Conservation (phyloP, 2,888 invertebrate species). For the Zaprionus obscuricornis region DNA sequence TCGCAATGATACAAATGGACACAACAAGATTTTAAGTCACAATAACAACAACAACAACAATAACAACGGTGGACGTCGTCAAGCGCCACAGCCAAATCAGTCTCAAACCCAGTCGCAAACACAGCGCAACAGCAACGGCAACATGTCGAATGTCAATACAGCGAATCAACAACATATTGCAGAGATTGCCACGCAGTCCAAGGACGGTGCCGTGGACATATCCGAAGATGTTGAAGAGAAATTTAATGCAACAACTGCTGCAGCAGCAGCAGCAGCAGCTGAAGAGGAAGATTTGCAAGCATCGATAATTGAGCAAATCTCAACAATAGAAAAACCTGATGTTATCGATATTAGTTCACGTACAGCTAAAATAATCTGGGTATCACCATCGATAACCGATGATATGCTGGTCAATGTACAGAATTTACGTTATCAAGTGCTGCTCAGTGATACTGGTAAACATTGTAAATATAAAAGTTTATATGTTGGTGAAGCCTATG, state of each 20-base stretch:
- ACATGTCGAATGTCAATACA: slow-evolving; percentile 32
- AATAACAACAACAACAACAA: slow-evolving; percentile 57
- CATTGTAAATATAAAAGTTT: slow-evolving; percentile 94
- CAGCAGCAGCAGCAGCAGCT: slow-evolving; percentile 87
- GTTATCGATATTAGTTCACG: slow-evolving; percentile 92
- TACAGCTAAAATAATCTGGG: slow-evolving; percentile 93
- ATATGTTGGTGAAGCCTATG: slow-evolving; percentile 90
- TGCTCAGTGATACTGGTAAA: slow-evolving; percentile 90
- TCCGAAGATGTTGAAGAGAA: slow-evolving; percentile 91
- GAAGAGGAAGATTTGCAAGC: slow-evolving; percentile 90
- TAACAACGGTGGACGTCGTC: slow-evolving; percentile 53
- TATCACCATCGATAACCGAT: slow-evolving; percentile 85
- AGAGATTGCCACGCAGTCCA: background rate
- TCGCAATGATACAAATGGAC: slow-evolving; percentile 87
- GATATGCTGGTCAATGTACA: slow-evolving; percentile 74
- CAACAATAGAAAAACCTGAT: slow-evolving; percentile 90
- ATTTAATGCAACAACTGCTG: no score
- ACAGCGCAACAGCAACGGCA: slow-evolving; percentile 48
- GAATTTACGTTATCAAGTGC: slow-evolving; percentile 90
- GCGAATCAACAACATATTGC: no score
- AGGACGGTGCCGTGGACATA: slow-evolving; percentile 86
- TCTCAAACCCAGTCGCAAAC: slow-evolving; percentile 17
- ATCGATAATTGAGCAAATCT: slow-evolving; percentile 88
- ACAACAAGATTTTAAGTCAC: slow-evolving; percentile 65
- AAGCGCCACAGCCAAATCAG: slow-evolving; percentile 51